phyloP scores from a whole-genome alignment of 2,888 invertebrate species.

The Eupithecia pulchellata region DNA sequence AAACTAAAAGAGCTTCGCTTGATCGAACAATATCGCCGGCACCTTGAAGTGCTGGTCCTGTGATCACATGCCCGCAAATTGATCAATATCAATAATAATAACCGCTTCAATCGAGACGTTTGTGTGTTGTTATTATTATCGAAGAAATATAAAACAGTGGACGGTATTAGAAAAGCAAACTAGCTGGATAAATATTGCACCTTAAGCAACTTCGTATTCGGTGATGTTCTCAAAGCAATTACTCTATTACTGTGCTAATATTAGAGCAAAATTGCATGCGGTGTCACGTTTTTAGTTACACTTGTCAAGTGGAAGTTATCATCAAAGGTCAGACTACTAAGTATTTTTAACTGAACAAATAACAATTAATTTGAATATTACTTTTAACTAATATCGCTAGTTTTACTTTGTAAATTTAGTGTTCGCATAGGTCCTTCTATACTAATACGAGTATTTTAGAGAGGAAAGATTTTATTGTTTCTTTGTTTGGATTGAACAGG shows the following conservation, averaged over 20 bases:
- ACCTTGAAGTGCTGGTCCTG: not conserved
- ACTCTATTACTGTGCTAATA: not conserved
- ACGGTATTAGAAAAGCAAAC: not conserved
- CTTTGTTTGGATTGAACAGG: too few relatives aligned
- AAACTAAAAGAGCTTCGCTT: not conserved
- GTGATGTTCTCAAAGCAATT: not conserved
- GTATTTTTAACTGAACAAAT: too few relatives aligned
- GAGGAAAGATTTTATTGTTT: too few relatives aligned
- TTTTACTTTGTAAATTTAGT: too few relatives aligned
- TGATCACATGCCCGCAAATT: conserved; percentile 12
- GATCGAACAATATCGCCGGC: not conserved
- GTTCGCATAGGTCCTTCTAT: too few relatives aligned
- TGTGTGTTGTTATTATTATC: conserved; percentile 9
- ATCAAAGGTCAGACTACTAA: not conserved
- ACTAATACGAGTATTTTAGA: too few relatives aligned
- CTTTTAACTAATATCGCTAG: not conserved
- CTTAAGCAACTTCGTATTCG: not conserved
- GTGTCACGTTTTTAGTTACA: not conserved
- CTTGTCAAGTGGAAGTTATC: not conserved
- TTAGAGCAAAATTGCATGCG: not conserved
- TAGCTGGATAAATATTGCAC: not conserved
- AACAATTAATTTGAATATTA: not conserved
- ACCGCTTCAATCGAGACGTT: conserved; percentile 15
- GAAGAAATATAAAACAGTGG: not conserved
- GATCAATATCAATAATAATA: conserved; percentile 9